Conservation (phyloP, 2,888 invertebrate species). For the Temnothorax unifasciatus region DNA sequence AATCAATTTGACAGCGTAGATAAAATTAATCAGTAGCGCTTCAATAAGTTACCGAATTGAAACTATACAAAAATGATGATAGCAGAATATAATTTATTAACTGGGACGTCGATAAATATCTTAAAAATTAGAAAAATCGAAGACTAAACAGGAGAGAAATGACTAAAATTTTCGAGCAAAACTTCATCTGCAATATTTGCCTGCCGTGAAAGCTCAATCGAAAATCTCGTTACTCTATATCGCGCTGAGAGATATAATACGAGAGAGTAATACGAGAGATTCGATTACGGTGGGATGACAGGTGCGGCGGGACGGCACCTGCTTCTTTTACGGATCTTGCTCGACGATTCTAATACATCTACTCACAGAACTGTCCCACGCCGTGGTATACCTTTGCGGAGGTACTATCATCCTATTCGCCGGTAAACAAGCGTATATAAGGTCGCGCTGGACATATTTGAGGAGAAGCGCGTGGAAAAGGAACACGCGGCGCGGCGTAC, state of each 20-base stretch:
- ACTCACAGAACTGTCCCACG: slow-evolving; percentile 40
- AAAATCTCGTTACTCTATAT: slow-evolving; percentile 43
- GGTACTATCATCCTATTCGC: slow-evolving; percentile 1
- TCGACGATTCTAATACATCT: slow-evolving; percentile 55
- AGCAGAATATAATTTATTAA: background rate
- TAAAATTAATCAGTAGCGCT: slow-evolving; percentile 31
- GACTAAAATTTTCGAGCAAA: background rate
- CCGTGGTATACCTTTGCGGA: background rate
- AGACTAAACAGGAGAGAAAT: background rate
- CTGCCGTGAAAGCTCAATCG: background rate
- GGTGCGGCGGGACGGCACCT: slow-evolving; percentile 79
- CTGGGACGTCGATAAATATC: background rate
- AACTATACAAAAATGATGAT: background rate
- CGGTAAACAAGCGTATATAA: slow-evolving; percentile 28
- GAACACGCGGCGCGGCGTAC: slow-evolving; percentile 59
- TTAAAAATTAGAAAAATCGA: background rate
- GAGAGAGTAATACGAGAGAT: background rate
- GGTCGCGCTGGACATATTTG: slow-evolving; percentile 21
- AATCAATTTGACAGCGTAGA: background rate
- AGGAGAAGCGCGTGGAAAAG: slow-evolving; percentile 58
- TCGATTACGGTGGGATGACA: slow-evolving; percentile 71
- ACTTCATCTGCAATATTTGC: background rate
- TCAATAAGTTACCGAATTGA: background rate
- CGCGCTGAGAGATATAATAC: slow-evolving; percentile 23
- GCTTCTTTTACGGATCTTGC: slow-evolving; percentile 75